Conservation (phyloP, 2,113 vertebrate genomes). For the Ondatra zibethicus region DNA sequence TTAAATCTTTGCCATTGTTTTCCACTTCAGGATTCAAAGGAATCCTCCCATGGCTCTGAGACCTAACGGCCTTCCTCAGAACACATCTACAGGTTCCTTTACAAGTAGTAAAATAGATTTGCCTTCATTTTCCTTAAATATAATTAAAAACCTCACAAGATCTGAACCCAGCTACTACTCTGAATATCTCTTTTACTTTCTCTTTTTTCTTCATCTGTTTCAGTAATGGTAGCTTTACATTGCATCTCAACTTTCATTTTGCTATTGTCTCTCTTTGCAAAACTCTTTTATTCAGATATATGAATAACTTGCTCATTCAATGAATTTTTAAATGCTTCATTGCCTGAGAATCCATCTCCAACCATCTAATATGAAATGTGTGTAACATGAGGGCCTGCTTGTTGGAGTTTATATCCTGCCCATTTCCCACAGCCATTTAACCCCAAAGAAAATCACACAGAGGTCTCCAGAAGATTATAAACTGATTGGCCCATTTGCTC, state of each 20-base stretch:
- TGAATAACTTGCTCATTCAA: background rate
- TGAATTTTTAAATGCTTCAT: background rate
- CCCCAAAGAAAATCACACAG: too few species aligned
- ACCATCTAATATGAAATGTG: background rate
- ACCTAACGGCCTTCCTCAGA: background rate
- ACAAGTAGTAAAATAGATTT: background rate
- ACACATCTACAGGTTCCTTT: background rate
- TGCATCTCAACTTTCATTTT: background rate
- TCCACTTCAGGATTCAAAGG: background rate
- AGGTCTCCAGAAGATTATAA: too few species aligned
- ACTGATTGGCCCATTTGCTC: too few species aligned
- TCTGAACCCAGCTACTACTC: background rate
- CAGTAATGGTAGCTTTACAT: background rate
- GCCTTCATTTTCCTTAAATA: background rate
- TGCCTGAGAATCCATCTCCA: background rate
- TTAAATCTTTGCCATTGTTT: background rate
- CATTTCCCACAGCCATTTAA: too few species aligned
- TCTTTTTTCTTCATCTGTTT: background rate
- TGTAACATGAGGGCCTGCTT: too few species aligned
- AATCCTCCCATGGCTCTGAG: background rate
- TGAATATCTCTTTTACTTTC: background rate
- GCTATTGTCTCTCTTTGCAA: background rate
- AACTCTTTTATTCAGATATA: background rate
- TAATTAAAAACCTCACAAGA: background rate
- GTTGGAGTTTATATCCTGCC: too few species aligned